Evolutionary conservation across 2,888 invertebrate genomes (phyloP), one percentile per base, ranked within the genome.

Genomic region (Drosophila affinis): DNA sequence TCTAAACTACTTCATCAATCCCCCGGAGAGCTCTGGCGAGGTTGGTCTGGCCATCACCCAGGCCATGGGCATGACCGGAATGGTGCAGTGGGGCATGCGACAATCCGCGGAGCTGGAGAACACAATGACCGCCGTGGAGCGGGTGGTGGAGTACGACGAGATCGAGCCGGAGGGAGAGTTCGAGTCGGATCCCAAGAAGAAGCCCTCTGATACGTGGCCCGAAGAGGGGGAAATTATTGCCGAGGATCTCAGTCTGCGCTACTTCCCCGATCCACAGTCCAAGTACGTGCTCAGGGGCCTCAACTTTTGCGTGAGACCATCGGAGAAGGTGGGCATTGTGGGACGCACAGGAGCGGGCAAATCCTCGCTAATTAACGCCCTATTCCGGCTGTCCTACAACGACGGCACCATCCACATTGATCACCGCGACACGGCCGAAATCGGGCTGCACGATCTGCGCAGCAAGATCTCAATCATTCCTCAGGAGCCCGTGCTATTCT

Each of bases 81-180:
- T 92, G 92, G 91, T 91, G 3, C 91, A 91, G 53, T 98, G 97
- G 97, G 97, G 97, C 32, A 97, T 98, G 95, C 93, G 98, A 1
- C 98, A 98, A 91, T 97, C 97, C 83, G 97, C 98, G 1, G 98
- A 98, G 91, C 91, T 96, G 7, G 96, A 95, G 89, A 97, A 96
- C 89, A 96, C 95, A 78, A 96, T 97, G 96, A 97, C 96, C 3
- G 96, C 96, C 10, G 98, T 98, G 0, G 98, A 98, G 92, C 94
- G 94, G 75, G 94, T 94, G 74, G 92, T 95, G 75, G 96, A 96
- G 84, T 96, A 96, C 91, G 93, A 94, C 34, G 65, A 79, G 29
- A 82, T 91, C n/a, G 90, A 91, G 49, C 77, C 91, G 0, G 92
- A 92, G 92, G 91, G 89, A 0, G 93, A 94, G 55, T 93, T 97